Evolutionary conservation across 64 coral and sea anemone genomes (phyloP), one percentile per base, ranked within the genome.

Genomic region (Porites australiensis): DNA sequence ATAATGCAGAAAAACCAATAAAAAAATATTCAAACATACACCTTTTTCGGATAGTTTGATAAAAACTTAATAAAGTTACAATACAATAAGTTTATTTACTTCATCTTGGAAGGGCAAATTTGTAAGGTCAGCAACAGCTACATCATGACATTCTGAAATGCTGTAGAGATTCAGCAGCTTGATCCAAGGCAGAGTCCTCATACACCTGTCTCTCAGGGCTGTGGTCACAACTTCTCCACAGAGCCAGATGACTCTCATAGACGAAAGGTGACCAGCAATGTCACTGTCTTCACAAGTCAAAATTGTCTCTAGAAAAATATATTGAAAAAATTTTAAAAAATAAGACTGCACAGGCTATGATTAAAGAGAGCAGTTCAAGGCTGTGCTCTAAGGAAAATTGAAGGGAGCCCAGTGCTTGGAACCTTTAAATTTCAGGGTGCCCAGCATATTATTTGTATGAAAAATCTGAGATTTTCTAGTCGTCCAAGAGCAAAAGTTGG

Each of bases 221-320:
- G 95, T 87, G 0, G 95, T 97, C 22, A 97, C 95, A 18, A 97
- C 95, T 82, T 97, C 95, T 14, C 95, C 95, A 91, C 95, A 97
- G 8, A 97, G 13, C 95, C 92, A 97, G 73, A 97, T 77, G 44
- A 86, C 53, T 58, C 86, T 90, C 4, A 97, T 27, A 16, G 70
- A 94, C 15, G 95, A 94, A 12, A 97, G 11, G 62, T 88, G 90
- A 20, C 20, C 55, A 9, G 87, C 13, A 27, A 88, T 10, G 18
- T 97, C 92, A 61, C 86, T 58, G 46, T 97, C 88, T 64, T 91
- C 92, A 97, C 90, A 97, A 19, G 89, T 89, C 57, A 97, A 86
- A 49, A 97, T 77, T 52, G 95, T 89, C 82, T 97, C 95, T 97
- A 82, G 13, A 65, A 48, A n/a, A 27, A 55, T 4, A 6, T 21